Evolutionary conservation across 2,113 vertebrate genomes (phyloP), one percentile per base, ranked within the genome.

Genomic region (Muntiacus reevesi): DNA sequence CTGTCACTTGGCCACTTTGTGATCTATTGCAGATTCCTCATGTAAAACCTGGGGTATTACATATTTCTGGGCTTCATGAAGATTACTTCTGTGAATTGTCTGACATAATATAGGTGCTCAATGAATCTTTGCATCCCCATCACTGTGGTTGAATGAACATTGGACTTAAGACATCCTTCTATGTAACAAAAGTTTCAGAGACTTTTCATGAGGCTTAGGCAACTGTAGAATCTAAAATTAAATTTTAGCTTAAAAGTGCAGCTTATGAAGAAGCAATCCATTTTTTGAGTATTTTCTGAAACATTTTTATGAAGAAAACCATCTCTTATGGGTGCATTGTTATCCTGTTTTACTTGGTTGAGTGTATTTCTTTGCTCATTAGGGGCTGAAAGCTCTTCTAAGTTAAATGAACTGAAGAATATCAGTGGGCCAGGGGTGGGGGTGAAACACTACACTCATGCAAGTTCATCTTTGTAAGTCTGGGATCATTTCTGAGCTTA

Each of bases 351-450:
- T 88, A 82, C 81, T 96, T 82, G 54, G 40, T 87, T 95, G 47
- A 82, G 50, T 64, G 11, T 84, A 86, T n/a, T 90, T 60, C n/a
- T 86, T 91, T 91, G 28, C 67, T 89, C 19, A 40, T 95, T 74
- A 43, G 86, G 47, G 62, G n/a, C 82, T 55, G 36, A 91, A 91
- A 91, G 57, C 52, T 88, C 40, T 74, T 96, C 50, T 74, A 45
- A 91, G 52, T 94, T 88, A 89, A 83, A 93, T 71, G 33, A 94
- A 74, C 76, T 94, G 47, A 95, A 64, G 67, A 86, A 43, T 95
- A 50, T 86, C 14, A 47, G 10, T 79, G 52, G 30, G 4, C 45
- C 64, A 23, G 33, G n/a, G n/a, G n/a, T 40, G 67, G 19, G n/a
- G 54, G 11, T 43, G 85, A n/a, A 57, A 3, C 28, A 43, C 4